These are phyloP conservation scores for Melanotaenia boesemani DNA, from an alignment of 2,797 vertebrate species.

Conservation along the genomic window DNA sequence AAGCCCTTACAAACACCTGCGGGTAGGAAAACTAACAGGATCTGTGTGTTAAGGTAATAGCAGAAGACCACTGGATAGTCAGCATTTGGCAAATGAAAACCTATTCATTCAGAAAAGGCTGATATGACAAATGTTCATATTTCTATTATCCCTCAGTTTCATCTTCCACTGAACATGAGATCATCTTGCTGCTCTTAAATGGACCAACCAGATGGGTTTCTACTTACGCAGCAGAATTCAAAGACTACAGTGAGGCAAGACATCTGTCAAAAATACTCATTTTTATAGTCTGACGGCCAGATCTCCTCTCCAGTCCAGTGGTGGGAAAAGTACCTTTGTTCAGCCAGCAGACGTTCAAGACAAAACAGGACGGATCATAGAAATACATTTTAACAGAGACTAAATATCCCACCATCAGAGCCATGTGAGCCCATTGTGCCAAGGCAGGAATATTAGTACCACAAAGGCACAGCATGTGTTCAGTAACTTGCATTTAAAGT, in stretches of 20 bases:
- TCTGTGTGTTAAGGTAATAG: conserved; percentile 24
- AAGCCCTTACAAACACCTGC: conserved; percentile 59
- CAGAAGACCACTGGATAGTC: conserved; percentile 13
- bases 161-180: conserved; percentile 60
- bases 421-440: conserved; percentile 43
- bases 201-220: conserved; percentile 62
- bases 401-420: conserved; percentile 63
- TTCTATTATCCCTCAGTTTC: conserved; percentile 27
- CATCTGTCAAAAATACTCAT: conserved; percentile 46
- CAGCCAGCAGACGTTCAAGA: conserved; percentile 20
- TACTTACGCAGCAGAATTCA: conserved; percentile 56
- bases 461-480: conserved; percentile 14
- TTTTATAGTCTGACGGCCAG: conserved; percentile 55
- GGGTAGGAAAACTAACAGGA: conserved; percentile 38
- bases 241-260: conserved; percentile 41
- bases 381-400: conserved; percentile 43
- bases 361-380: conserved; percentile 54
- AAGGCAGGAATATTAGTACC: conserved; percentile 9
- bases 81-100: conserved; percentile 19
- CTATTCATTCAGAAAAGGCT: conserved; percentile 10
- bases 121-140: not conserved
- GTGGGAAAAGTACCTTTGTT: conserved; percentile 39
- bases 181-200: conserved; percentile 50
- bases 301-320: conserved; percentile 31
- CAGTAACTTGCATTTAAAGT: not conserved